Base-by-base conservation (phyloP, 2,797 vertebrate species). In the Apogon hyalosoma region DNA sequence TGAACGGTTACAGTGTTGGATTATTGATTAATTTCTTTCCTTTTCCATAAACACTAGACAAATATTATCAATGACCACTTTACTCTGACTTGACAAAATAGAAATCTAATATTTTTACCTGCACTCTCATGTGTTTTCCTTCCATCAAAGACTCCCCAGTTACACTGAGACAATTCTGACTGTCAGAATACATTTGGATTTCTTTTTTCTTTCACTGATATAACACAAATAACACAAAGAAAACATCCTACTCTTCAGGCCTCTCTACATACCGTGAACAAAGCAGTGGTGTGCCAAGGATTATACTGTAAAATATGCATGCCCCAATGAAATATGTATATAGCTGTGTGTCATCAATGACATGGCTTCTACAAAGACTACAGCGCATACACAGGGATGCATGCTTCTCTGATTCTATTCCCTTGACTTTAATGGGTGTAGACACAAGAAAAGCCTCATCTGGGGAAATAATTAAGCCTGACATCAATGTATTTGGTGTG, bases 231-330 rank as follows among this genome's bases (percentile, higher is more conserved):
- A 53, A 62, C 63, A 82, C 69, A 82, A 83, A 86, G 63, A 58
- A 74, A 75, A 39, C 57, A 66, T 59, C 51, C 64, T 46, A 16
- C 58, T 85, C 70, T 63, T 70, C 67, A 64, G 63, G 68, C 63
- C 70, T 62, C 54, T 73, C 36, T 33, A 11, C 49, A 55, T 54
- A 47, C 73, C 52, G 77, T 49, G 83, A 89, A 85, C 86, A 91
- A 91, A 90, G 87, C 87, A 76, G 75, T 48, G 71, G 77, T 52
- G 73, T 88, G 83, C 87, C 80, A 86, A 78, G 80, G 87, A 92
- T 87, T 82, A 87, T 77, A 77, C 74, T 57, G 84, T 92, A 83
- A 92, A 92, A 92, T 90, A 93, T 92, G 90, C 87, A 90, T 87
- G 84, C 83, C 69, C 68, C 87, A 74, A 88, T 92, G 67, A 92